These are phyloP conservation scores for Hirtodrosophila histrioides DNA, from an alignment of 2,888 invertebrate species.

Conservation along the genomic window DNA sequence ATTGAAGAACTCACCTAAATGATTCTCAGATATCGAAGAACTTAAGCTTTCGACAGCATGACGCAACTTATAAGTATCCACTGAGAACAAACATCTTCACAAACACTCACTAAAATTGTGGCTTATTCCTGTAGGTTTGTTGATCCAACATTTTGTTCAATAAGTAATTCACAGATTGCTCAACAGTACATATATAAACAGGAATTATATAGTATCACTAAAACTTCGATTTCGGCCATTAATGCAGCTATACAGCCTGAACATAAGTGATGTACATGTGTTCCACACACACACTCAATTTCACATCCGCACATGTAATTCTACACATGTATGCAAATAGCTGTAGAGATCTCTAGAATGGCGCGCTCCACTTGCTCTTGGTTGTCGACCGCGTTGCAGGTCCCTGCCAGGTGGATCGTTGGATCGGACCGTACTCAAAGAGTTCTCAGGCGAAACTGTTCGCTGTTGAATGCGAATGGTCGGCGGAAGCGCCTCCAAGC, in stretches of 20 bases:
- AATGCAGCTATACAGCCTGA: too few relatives aligned
- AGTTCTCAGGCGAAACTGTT: conserved; percentile 83
- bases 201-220: not conserved
- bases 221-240: not conserved
- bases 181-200: not conserved
- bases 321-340: not conserved
- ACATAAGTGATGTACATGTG: too few relatives aligned
- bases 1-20: not conserved
- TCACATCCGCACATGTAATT: not conserved
- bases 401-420: conserved; percentile 58
- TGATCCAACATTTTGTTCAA: not conserved
- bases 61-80: conserved; percentile 3
- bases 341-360: conserved; percentile 1
- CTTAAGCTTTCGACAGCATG: conserved; percentile 1
- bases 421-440: conserved; percentile 80
- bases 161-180: not conserved
- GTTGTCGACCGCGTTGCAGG: conserved; percentile 29
- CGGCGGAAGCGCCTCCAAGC: conserved; percentile 56
- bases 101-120: conserved; percentile 16
- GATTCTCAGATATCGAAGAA: not conserved
- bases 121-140: conserved; percentile 1
- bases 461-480: conserved; percentile 58
- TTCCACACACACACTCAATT: too few relatives aligned
- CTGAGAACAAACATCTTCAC: conserved; percentile 2
- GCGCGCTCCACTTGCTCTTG: conserved; percentile 36